Evolutionary conservation across 2,113 vertebrate genomes (phyloP), one percentile per base, ranked within the genome.

Genomic region (Mungos mungo): DNA sequence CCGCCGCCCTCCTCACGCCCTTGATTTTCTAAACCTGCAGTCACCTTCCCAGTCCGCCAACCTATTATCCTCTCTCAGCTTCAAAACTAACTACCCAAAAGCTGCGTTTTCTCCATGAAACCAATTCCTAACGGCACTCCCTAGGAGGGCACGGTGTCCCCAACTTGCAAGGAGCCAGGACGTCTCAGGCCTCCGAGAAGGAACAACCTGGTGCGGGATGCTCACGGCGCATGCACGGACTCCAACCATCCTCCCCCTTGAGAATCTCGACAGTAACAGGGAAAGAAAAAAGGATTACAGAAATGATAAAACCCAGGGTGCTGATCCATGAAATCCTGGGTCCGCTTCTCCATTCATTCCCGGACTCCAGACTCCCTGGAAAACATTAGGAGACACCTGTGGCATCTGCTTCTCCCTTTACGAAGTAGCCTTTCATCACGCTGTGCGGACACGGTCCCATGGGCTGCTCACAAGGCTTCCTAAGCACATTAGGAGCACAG

Each of bases 151-250:
- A 87, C 50, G 77, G 79, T 83, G 90, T 83, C 97, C 85, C n/a
- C n/a, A n/a, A n/a, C 84, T 93, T 96, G 68, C 96, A 96, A 95
- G 90, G 21, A 90, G 87, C 89, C 89, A 88, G 77, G 93, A 96
- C 68, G 88, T 86, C 92, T 90, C 97, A 80, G 96, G 93, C 88
- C 92, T 82, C 84, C n/a, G 84, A 95, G 76, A 93, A 72, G 94
- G 95, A 96, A 96, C 94, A 85, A 93, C 74, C 77, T 69, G 18
- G 33, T 81, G 69, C 38, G 50, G 87, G 47, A 38, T 4, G 83
- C 84, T 71, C 38, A 74, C 92, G 85, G n/a, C 21, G 57, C 89
- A 88, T 41, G 47, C 65, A 47, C 88, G 89, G 93, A 89, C 90
- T 91, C 95, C 31, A 80, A 82, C 87, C 60, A 35, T 83, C 91